phyloP scores from a whole-genome alignment of 2,888 invertebrate genomes.

The Tricholauxania praeusta region DNA sequence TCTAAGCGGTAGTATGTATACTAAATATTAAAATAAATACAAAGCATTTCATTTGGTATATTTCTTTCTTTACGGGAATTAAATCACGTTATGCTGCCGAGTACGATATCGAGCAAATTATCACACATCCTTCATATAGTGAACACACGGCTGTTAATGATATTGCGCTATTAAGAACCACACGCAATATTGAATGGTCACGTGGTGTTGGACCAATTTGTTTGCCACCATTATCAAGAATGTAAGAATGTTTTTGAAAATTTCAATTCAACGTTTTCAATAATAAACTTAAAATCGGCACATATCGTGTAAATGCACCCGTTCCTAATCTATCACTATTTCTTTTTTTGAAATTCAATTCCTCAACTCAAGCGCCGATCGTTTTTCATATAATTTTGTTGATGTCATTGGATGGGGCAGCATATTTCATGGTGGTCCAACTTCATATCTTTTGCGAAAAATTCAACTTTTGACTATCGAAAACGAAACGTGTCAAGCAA shows the following conservation, averaged over 20 bases:
- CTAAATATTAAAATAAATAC: too few species aligned
- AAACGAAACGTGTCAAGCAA: constrained; percentile 49
- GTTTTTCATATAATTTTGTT: constrained; percentile 52
- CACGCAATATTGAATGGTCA: constrained; percentile 67
- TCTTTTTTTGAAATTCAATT: too few species aligned
- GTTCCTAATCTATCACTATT: too few species aligned
- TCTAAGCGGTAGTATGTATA: constrained; percentile 59
- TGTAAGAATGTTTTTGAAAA: too few species aligned
- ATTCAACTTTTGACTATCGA: constrained; percentile 63
- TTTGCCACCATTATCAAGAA: constrained; percentile 65
- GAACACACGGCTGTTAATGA: constrained; percentile 66
- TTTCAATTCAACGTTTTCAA: too few species aligned
- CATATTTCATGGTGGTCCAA: constrained; percentile 67
- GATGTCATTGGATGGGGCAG: constrained; percentile 70
- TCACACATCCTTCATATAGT: constrained; percentile 51
- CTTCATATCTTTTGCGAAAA: constrained; percentile 68
- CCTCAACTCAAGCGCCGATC: constrained; percentile 19
- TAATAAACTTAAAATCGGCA: too few species aligned
- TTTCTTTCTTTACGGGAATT: constrained; percentile 11
- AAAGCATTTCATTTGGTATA: too few species aligned
- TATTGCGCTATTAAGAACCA: constrained; percentile 69
- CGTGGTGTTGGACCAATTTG: constrained; percentile 73
- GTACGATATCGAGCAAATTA: constrained; percentile 59
- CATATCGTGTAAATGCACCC: too few species aligned
- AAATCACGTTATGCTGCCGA: constrained; percentile 47